phyloP scores from a whole-genome alignment of 2,888 invertebrate genomes.

The Eupithecia inturbata region DNA sequence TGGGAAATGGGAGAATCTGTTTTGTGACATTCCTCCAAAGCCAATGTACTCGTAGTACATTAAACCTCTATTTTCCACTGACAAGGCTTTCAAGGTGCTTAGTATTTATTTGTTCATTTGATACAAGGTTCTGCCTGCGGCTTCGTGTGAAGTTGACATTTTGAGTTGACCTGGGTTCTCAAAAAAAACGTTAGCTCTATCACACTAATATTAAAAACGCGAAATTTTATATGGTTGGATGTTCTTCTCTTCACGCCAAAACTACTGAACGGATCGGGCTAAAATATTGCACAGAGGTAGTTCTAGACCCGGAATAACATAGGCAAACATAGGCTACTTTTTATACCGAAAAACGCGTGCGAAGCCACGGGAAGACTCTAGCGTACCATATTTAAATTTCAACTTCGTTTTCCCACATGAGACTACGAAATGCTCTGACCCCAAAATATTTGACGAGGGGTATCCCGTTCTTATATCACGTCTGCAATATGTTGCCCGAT shows the following conservation, averaged over 20 bases:
- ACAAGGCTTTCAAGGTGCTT: background rate
- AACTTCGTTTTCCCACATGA: background rate
- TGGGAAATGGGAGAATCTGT: background rate
- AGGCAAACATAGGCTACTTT: background rate
- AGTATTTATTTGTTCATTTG: background rate
- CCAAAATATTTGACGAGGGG: constrained; percentile 2
- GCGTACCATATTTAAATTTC: background rate
- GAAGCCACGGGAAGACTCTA: background rate
- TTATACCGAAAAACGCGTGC: background rate
- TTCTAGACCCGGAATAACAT: background rate
- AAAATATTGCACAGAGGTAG: background rate
- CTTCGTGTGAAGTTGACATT: background rate
- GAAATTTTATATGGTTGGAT: too few species aligned
- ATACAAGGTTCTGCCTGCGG: background rate
- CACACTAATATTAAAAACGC: too few species aligned
- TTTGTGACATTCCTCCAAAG: constrained; percentile 1
- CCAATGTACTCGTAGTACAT: background rate
- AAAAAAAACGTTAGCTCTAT: background rate
- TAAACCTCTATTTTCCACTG: background rate
- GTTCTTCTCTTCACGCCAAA: too few species aligned
- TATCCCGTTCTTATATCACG: background rate
- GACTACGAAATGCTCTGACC: background rate
- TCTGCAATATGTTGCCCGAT: background rate
- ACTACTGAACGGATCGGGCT: too few species aligned
- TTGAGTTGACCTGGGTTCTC: background rate